Evolutionary conservation across 2,888 invertebrate genomes (phyloP), one percentile per base, ranked within the genome.

Genomic region (Slavum lentiscoides): DNA sequence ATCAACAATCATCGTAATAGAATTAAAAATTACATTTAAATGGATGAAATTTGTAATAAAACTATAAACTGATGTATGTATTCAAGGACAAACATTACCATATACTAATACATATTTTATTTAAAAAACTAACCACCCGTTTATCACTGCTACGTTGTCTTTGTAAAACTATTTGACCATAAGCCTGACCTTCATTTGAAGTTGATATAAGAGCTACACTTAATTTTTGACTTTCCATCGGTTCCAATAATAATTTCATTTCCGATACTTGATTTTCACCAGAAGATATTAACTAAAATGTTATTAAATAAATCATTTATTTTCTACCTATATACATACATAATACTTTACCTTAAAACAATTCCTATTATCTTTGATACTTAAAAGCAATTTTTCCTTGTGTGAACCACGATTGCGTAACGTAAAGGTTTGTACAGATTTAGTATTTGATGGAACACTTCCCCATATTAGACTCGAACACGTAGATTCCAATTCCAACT

Each of bases 171-270:
- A 83, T 21, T 62, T 81, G 76, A 59, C 83, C 83, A 67, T 74
- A 82, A 5, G 82, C 76, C 13, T 82, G 39, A 70, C 82, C 75
- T 75, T 83, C 83, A 43, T 82, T 69, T 53, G 62, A 72, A 19
- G 74, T 69, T 2, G 83, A 82, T 64, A 81, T 82, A 68, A 83
- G 82, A 37, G 75, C 74, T 3, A 83, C 72, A 53, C 81, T 82
- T 15, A 83, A 53, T 82, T 83, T 83, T 69, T 82, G 74, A 70
- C 82, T 81, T 81, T 83, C 83, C 74, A 81, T 82, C 11, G 83
- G 55, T 49, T 82, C 83, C 53, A 83, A 69, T 15, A 75, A 81
- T 58, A 83, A 76, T 82, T 82, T 83, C 59, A 83, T 66, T 37
- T 83, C 82, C 55, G 76, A 75, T n/a, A 74, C 76, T 61, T 81